Evolutionary conservation across 2,797 vertebrate species (phyloP).

Genomic region (Tarsius wallacei): DNA sequence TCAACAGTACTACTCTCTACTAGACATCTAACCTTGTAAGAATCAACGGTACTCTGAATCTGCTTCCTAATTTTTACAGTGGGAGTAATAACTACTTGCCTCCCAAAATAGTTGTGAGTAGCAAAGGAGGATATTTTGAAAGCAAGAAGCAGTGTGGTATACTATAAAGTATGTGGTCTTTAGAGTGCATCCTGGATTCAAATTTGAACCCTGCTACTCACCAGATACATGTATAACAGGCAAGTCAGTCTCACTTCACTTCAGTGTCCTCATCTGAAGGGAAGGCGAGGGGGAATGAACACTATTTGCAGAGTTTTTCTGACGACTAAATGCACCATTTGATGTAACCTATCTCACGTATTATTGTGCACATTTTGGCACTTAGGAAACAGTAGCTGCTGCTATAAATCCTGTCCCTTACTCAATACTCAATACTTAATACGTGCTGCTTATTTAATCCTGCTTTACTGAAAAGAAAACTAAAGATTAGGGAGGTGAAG

Average conservation of each 20-base stretch:
- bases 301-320: neutral
- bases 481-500: neutral
- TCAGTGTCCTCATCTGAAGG: neutral
- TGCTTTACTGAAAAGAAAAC: conserved; percentile 51
- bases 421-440: neutral
- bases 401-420: conserved; percentile 3
- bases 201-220: neutral
- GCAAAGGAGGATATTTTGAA: conserved; percentile 39
- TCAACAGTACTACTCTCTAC: neutral
- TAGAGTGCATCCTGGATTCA: neutral
- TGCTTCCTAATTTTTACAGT: neutral
- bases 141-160: neutral
- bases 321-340: neutral
- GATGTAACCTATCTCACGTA: neutral
- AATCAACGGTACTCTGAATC: neutral
- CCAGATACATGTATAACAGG: neutral
- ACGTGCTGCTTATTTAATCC: neutral
- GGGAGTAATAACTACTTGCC: neutral
- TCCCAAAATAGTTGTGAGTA: neutral
- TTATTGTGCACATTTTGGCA: neutral
- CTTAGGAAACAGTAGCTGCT: conserved; percentile 14
- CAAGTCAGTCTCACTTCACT: neutral
- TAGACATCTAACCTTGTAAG: neutral
- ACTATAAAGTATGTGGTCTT: neutral
- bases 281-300: neutral